Evolutionary conservation across 2,113 vertebrate genomes (phyloP).

Genomic region (Cyanocitta stelleri): DNA sequence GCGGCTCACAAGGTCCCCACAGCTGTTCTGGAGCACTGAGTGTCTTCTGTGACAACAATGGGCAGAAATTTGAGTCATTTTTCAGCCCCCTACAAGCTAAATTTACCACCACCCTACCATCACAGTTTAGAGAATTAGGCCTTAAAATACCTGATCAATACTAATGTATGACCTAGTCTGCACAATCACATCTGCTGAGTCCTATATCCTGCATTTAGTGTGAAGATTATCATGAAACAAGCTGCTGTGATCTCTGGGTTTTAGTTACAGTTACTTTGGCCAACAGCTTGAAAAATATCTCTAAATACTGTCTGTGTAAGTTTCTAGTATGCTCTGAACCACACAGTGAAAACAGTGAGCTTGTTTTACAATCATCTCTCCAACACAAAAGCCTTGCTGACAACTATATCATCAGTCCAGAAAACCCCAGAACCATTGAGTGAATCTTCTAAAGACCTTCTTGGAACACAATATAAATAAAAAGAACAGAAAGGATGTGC

Average conservation of each 20-base stretch:
- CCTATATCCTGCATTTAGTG: background rate
- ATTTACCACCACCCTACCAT: background rate
- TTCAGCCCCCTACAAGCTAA: background rate
- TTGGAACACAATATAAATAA: background rate
- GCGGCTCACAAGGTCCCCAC: accelerated
- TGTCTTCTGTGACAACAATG: background rate
- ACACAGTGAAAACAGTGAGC: background rate
- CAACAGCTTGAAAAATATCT: background rate
- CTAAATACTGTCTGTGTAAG: background rate
- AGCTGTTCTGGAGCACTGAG: background rate
- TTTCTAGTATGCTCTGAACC: background rate
- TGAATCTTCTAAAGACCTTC: background rate
- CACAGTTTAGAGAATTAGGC: background rate
- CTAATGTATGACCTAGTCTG: background rate
- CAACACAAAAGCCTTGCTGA: background rate
- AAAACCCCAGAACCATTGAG: background rate
- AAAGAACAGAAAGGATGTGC: background rate
- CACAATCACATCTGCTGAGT: background rate
- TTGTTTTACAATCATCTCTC: background rate
- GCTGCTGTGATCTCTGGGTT: background rate
- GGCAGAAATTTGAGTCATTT: background rate
- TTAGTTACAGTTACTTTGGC: background rate
- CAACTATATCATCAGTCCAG: background rate
- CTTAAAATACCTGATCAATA: background rate
- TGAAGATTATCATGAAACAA: background rate